Base-by-base conservation (phyloP, 1,140 invertebrate species). In the Drosophila aff. region DNA sequence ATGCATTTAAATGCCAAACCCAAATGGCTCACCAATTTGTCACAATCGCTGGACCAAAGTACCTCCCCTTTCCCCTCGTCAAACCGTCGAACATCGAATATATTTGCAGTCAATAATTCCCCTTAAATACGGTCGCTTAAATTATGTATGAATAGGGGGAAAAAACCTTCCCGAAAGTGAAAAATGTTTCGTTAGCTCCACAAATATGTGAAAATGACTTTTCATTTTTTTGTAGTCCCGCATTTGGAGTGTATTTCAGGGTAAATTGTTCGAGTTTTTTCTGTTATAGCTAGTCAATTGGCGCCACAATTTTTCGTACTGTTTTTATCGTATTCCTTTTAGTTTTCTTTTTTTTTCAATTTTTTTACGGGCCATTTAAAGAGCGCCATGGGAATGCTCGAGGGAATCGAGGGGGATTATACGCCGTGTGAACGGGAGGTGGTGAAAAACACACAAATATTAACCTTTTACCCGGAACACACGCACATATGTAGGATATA, bases 91-190 rank as follows among this genome's bases (percentile, higher is more conserved):
- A 61, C 60, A 76, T 80, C 36, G 53, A 57, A 40, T 57, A 57
- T 40, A 57, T 89, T 77, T 53, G 61, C 76, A 83, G 76, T 63
- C 83, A 89, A 86, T 86, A 89, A 83, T 89, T 83, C 73, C 80
- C 59, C 61, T 81, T 89, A 89, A 87, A 87, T 89, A 78, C 84
- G 79, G 53, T 50, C 73, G 68, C 62, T 83, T 87, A 80, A 87
- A 89, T 87, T 80, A 87, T 87, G 73, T 66, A 89, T 59, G 55
- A 55, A 50, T 44, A 21, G 50, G 55, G 46, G 40, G 7, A 60
- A 62, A 81, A 75, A 15, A 72, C 52, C 46, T 53, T 67, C 41
- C 68, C 61, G 31, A 60, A 79, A 74, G 64, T 73, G 77, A 78
- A 74, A 89, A 83, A 89, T 89, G 57, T 83, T 73, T 47, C 76